Evolutionary conservation across 2,888 invertebrate species (phyloP), one percentile per base, ranked within the genome.

Genomic region (Aspidapion aeneum): DNA sequence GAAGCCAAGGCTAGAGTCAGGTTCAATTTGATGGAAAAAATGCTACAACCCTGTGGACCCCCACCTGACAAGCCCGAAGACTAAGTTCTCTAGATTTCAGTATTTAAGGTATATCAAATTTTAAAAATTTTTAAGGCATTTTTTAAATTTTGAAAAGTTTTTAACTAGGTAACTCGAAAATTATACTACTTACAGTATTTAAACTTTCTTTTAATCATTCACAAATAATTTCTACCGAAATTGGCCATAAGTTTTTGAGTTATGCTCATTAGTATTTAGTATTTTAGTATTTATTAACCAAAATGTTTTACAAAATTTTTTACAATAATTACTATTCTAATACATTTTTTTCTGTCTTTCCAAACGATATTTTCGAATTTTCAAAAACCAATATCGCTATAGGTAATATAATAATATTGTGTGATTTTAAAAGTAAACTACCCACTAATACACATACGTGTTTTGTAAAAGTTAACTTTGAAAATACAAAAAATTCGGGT

Each of bases 31-130:
- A 95, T 99, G 92, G 97, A 98, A 77, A 93, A 92, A 78, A 98
- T 99, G 98, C 80, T 99, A 12, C 98, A 98, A 76, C 99, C 99
- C 0, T 98, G 98, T 81, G 99, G 99, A 16, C 98, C 98, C 52
- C 98, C 99, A 1, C 98, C 98, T 60, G 98, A 98, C 76, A 96
- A 96, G 78, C 90, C 93, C 2, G 97, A 96, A 81, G 96, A 96
- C 77, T 91, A 85, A 84, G 58, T 17, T 7, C 35, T n/a, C n/a
- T n/a, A n/a, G n/a, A n/a, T n/a, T n/a, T n/a, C n/a, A n/a, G n/a
- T n/a, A n/a, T n/a, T n/a, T n/a, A n/a, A n/a, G n/a, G n/a, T n/a
- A n/a, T n/a, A 49, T 12, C n/a, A n/a, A n/a, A n/a, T n/a, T n/a
- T n/a, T n/a, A n/a, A n/a, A n/a, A n/a, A n/a, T n/a, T n/a, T n/a